Evolutionary conservation across 2,113 vertebrate species (phyloP).

Genomic region (Eulemur macaco): DNA sequence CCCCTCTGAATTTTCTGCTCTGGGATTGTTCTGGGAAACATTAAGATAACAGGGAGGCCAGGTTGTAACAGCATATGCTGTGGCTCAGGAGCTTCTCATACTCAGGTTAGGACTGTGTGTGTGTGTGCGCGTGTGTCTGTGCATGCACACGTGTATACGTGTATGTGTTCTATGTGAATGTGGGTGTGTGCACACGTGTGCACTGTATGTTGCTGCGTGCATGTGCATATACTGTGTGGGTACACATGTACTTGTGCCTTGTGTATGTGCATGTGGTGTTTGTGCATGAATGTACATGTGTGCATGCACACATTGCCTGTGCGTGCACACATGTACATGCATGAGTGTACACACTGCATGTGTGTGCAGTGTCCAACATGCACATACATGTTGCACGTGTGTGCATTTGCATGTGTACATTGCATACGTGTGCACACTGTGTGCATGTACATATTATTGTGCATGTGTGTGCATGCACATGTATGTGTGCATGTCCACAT

Average conservation of each 20-base stretch:
- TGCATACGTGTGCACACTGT: background rate
- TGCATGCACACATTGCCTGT: background rate
- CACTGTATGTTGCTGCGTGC: background rate
- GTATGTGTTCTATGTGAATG: background rate
- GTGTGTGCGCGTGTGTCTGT: too few species aligned
- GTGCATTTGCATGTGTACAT: too few species aligned
- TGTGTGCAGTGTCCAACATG: too few species aligned
- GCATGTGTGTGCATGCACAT: too few species aligned
- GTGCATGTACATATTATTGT: too few species aligned
- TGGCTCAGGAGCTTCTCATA: background rate
- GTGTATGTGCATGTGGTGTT: background rate
- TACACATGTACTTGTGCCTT: background rate
- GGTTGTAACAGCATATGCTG: background rate
- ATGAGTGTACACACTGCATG: background rate
- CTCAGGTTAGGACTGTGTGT: background rate
- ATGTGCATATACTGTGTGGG: background rate
- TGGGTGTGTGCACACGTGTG: background rate
- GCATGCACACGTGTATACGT: accelerated
- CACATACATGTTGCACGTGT: background rate
- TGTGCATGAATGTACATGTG: background rate
- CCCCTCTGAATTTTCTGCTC: background rate
- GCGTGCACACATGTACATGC: background rate
- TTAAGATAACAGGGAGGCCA: background rate
- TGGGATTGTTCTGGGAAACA: background rate
- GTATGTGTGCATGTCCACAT: background rate